These are phyloP conservation scores for Chlorocebus sabaeus DNA, from an alignment of 2,113 vertebrate genomes.

Conservation along the genomic window DNA sequence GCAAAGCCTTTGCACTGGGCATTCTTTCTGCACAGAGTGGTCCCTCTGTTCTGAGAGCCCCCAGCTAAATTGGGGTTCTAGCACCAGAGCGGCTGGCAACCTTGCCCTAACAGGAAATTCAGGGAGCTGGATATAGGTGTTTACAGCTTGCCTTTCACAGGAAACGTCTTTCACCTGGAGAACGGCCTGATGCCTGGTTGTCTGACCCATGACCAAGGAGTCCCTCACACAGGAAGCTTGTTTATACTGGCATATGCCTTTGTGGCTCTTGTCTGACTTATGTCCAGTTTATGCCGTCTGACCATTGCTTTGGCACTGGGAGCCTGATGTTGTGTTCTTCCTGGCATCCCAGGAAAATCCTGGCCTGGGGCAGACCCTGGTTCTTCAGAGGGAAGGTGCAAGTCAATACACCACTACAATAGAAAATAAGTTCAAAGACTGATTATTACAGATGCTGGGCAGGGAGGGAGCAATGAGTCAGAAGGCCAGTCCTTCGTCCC, in stretches of 20 bases:
- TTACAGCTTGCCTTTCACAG: not conserved
- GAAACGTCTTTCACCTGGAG: not conserved
- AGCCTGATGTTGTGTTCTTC: not conserved
- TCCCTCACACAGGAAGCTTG: not conserved
- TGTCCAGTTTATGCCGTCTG: not conserved
- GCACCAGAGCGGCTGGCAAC: too few relatives aligned
- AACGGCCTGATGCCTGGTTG: not conserved
- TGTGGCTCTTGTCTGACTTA: not conserved
- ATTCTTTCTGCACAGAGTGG: not conserved
- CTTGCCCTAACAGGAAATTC: not conserved
- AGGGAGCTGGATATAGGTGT: too few relatives aligned
- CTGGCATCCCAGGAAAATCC: not conserved
- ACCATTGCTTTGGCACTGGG: not conserved
- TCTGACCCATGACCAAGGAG: not conserved
- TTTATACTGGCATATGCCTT: not conserved
- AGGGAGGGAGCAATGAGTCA: not conserved
- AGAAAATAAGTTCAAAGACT: not conserved
- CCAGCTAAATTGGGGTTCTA: not conserved
- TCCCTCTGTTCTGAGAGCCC: not conserved
- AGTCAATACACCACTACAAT: not conserved
- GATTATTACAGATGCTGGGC: not conserved
- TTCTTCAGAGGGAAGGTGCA: not conserved
- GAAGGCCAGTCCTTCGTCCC: not conserved
- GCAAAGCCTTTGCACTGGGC: not conserved
- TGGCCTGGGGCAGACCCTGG: not conserved